Percentiles rank a stretch among this genome's conserved stretches.
phyloP scores from a whole-genome alignment of 2,113 vertebrate genomes.

The Myocastor coypus region DNA sequence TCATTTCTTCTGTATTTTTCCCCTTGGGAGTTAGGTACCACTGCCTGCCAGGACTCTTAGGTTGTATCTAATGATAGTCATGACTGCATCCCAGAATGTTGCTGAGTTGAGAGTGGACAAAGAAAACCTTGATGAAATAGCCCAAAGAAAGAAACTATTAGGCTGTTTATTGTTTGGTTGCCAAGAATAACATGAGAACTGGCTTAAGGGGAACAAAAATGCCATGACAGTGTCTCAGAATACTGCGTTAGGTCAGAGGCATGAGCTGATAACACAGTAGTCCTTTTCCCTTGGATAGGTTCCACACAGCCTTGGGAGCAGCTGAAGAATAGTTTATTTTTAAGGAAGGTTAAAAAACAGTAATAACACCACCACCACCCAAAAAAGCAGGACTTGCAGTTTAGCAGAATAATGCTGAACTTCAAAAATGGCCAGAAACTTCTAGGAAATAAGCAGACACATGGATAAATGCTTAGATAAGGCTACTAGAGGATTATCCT shows the following conservation, averaged over 20 bases:
- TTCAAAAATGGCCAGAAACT: conserved; percentile 12
- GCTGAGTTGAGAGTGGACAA: conserved; percentile 9
- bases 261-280: not conserved
- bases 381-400: not conserved
- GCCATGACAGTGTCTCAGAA: not conserved
- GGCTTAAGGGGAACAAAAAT: not conserved
- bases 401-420: not conserved
- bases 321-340: not conserved
- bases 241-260: conserved; percentile 12
- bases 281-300: not conserved
- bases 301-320: not conserved
- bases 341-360: not conserved
- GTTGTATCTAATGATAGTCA: conserved; percentile 24
- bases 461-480: conserved; percentile 21
- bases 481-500: not conserved
- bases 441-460: conserved; percentile 24
- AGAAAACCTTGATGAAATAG: conserved; percentile 27
- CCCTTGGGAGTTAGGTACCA: not conserved
- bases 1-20: not conserved
- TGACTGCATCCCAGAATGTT: not conserved
- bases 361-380: not conserved
- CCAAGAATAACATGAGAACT: conserved; percentile 60
- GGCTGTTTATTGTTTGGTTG: conserved; percentile 41
- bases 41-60: not conserved
- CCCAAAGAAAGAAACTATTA: conserved; percentile 27